Evolutionary conservation across 2,113 vertebrate genomes (phyloP).

Genomic region (Perognathus longimembris): DNA sequence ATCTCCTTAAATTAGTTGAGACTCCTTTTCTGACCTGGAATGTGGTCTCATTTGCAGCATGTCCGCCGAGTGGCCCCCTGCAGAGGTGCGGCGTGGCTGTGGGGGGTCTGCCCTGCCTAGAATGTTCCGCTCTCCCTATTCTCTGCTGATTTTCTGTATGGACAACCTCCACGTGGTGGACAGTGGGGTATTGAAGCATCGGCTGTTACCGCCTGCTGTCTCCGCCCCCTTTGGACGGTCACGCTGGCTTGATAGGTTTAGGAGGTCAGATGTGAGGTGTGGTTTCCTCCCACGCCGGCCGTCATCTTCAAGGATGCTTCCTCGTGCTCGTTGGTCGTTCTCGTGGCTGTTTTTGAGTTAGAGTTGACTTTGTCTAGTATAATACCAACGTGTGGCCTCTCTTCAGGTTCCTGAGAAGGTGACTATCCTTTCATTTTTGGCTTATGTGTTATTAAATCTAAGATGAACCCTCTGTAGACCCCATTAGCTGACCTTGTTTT

Average conservation of each 20-base stretch:
- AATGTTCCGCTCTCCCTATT: not conserved
- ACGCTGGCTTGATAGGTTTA: not conserved
- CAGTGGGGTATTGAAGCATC: not conserved
- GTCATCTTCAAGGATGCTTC: not conserved
- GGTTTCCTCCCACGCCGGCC: not conserved
- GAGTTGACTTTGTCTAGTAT: not conserved
- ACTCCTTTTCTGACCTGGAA: slow-evolving; percentile 8
- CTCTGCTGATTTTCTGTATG: not conserved
- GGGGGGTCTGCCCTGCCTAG: too few species aligned
- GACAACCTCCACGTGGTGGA: not conserved
- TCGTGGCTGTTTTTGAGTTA: not conserved
- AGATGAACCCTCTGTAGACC: too few species aligned
- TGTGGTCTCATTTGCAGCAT: not conserved
- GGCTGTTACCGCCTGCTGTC: too few species aligned
- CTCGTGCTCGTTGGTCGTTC: not conserved
- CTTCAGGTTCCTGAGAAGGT: not conserved
- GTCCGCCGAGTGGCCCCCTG: not conserved
- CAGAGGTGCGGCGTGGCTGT: too few species aligned
- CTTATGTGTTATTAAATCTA: not conserved
- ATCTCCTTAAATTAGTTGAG: not conserved
- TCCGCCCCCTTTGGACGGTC: not conserved
- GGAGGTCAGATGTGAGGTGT: not conserved
- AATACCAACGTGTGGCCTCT: not conserved
- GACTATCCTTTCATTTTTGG: not conserved
- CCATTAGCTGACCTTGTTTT: too few species aligned